Base-by-base conservation (phyloP, 2,888 invertebrate genomes). In the Sinodicranocentrus sp. region DNA sequence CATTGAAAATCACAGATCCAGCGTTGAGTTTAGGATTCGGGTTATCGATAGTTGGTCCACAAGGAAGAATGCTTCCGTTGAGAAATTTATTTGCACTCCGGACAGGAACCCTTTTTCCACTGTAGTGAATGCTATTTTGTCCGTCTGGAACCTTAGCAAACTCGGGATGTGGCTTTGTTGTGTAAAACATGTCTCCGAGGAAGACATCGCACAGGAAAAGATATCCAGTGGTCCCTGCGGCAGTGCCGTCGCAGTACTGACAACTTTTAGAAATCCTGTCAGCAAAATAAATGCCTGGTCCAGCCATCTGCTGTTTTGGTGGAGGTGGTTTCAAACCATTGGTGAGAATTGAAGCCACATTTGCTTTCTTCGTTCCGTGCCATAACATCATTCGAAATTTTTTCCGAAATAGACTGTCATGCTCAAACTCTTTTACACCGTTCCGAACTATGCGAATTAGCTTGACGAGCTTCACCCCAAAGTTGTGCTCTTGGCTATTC, bases 191-290 rank as follows among this genome's bases (percentile, higher is more conserved):
- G 25, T 68, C 67, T n/a, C 85, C 85, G 17, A 85, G 17, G 10
- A 72, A 39, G 1, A 85, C 85, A 61, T 85, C 85, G 23, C 85
- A 85, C 2, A 85, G 59, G 19, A 85, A 84, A n/a, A 85, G 28
- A 48, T 77, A 80, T 1, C 25, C 72, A 6, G n/a, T n/a, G 3
- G 21, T 0, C 0, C 77, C 73, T 8, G 25, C 13, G 15, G 23
- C 28, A 3, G 17, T 59, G 0, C 19, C 3, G 19, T 71, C 77
- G 21, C 85, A 85, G 54, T 85, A 85, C 1, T 73, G 19, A 6
- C 65, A 63, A 21, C 85, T 85, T 44, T 85, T 85, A 1, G 82
- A 85, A 2, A 63, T 25, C 2, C 82, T 23, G 61, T 85, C 85
- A 10, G 84, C 73, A 61, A 79, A 84, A 43, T 84, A 79, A 10